Percentiles rank a stretch among this genome's conserved stretches.
Evolutionary conservation across 2,113 vertebrate genomes (phyloP).

Genomic region (Neoarius graeffei): DNA sequence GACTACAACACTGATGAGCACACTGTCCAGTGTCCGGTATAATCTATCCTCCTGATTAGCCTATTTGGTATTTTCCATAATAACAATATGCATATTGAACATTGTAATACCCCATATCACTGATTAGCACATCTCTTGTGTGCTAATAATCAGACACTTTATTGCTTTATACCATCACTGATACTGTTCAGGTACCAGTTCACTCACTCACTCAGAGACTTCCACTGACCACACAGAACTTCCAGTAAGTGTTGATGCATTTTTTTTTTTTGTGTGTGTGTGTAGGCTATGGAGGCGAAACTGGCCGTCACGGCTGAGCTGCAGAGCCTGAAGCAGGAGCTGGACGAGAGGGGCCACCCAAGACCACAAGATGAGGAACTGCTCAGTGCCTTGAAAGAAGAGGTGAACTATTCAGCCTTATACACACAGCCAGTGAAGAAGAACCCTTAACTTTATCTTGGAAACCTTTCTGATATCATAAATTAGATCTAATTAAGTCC

Average conservation of each 20-base stretch:
- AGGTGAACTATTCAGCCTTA: constrained; percentile 60
- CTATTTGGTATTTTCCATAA: background rate
- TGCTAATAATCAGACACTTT: background rate
- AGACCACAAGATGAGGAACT: constrained; percentile 70
- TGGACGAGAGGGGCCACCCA: constrained; percentile 60
- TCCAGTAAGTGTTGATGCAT: background rate
- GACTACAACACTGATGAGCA: too few species aligned
- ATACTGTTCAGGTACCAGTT: background rate
- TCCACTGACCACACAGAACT: background rate
- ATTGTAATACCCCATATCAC: background rate
- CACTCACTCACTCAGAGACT: background rate
- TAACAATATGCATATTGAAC: background rate
- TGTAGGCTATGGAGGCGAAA: constrained; percentile 72
- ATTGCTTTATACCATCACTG: background rate
- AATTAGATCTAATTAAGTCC: too few species aligned
- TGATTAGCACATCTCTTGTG: background rate
- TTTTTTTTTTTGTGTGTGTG: too few species aligned
- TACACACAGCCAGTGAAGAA: constrained; percentile 10
- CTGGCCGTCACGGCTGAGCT: constrained; percentile 67
- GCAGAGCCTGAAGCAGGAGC: constrained; percentile 68
- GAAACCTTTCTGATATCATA: too few species aligned
- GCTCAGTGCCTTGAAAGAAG: constrained; percentile 72
- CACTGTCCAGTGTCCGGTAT: background rate
- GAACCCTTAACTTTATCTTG: background rate
- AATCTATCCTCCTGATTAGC: background rate